Conservation (phyloP, 2,113 vertebrate genomes). For the Sinosuthora webbiana region DNA sequence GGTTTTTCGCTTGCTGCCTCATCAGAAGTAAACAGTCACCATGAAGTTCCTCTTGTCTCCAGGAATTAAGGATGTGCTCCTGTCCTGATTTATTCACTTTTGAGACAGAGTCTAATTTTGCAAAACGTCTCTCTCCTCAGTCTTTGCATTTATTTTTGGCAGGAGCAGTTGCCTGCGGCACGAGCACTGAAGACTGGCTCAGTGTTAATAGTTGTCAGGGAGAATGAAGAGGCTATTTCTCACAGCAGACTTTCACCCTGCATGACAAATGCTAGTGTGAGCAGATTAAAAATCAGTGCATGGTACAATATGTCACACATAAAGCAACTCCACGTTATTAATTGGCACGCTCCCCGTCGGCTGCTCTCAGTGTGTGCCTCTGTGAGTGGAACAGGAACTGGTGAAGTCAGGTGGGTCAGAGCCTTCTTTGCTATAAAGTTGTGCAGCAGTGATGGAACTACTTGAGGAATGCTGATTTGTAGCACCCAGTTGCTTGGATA, state of each 20-base stretch:
- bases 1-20: background rate
- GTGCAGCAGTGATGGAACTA: background rate
- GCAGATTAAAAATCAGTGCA: slow-evolving; percentile 69
- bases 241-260: slow-evolving; percentile 29
- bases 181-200: background rate
- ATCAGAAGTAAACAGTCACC: background rate
- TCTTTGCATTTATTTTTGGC: slow-evolving; percentile 24
- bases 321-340: slow-evolving; percentile 48
- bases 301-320: slow-evolving; percentile 49
- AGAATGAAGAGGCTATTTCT: slow-evolving; percentile 66
- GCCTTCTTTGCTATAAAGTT: background rate
- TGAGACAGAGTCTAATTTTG: slow-evolving; percentile 40
- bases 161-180: slow-evolving; percentile 14
- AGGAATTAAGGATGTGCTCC: background rate
- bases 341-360: slow-evolving; percentile 39
- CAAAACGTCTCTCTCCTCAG: background rate
- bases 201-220: slow-evolving; percentile 55
- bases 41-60: background rate
- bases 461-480: background rate
- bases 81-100: slow-evolving; percentile 32
- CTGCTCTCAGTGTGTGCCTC: background rate
- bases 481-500: background rate
- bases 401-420: background rate
- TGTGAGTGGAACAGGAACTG: background rate
- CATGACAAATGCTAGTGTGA: slow-evolving; percentile 55